Evolutionary conservation across 2,113 vertebrate genomes (phyloP).

Genomic region (Perca schrenkii): DNA sequence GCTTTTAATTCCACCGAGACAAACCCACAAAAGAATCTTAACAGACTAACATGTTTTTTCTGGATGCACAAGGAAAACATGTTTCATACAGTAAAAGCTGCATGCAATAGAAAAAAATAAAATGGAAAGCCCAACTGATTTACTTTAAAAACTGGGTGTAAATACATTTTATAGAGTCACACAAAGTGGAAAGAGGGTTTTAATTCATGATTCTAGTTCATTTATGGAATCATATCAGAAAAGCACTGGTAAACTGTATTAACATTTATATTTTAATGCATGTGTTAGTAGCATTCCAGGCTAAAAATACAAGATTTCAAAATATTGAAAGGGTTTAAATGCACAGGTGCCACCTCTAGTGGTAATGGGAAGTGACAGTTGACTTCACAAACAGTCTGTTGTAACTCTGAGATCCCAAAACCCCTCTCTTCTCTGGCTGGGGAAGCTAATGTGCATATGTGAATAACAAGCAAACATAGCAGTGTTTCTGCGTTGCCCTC

Average conservation of each 20-base stretch:
- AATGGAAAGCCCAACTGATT: not conserved
- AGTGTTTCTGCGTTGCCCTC: conserved; percentile 48
- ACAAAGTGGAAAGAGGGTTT: conserved; percentile 16
- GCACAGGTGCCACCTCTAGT: conserved; percentile 67
- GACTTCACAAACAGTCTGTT: conserved; percentile 53
- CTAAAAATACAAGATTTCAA: conserved; percentile 23
- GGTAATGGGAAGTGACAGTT: conserved; percentile 65
- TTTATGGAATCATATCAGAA: conserved; percentile 19
- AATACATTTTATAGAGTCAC: conserved; percentile 4
- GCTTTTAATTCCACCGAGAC: conserved; percentile 34
- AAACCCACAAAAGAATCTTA: conserved; percentile 16
- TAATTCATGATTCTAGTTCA: conserved; percentile 7
- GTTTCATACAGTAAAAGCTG: not conserved
- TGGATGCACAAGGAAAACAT: conserved; percentile 41
- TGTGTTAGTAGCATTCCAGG: not conserved
- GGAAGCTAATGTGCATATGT: conserved; percentile 54
- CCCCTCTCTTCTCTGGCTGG: conserved; percentile 8
- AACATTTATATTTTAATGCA: conserved; percentile 2
- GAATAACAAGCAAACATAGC: conserved; percentile 71
- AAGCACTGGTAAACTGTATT: not conserved
- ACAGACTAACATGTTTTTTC: conserved; percentile 15
- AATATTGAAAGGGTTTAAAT: conserved; percentile 34
- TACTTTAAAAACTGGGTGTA: conserved; percentile 1
- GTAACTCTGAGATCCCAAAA: conserved; percentile 42
- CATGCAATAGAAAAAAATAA: not conserved